Conservation (phyloP, 92 coral and sea anemone species). For the Paramuricea clavata region DNA sequence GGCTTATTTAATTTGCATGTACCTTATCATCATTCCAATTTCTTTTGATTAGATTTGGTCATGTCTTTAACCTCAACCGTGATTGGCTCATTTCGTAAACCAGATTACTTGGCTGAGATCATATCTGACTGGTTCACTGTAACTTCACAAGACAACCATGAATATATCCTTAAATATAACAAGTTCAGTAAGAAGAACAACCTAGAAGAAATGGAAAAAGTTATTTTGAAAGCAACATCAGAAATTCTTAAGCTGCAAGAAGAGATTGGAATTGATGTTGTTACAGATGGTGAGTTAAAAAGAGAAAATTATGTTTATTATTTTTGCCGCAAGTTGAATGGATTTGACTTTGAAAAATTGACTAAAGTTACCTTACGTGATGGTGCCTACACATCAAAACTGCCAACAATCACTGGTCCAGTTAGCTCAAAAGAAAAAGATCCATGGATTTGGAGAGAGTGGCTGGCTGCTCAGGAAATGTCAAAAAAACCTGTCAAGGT, state of each 20-base stretch:
- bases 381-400: conserved; percentile 67
- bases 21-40: too few relatives aligned
- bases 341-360: conserved; percentile 79
- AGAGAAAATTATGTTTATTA: conserved; percentile 81
- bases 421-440: conserved; percentile 57
- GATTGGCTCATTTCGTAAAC: conserved; percentile 84
- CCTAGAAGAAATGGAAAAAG: conserved; percentile 49
- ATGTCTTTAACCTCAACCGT: conserved; percentile 88
- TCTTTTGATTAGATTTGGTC: background rate
- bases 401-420: conserved; percentile 76
- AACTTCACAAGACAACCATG: conserved; percentile 16
- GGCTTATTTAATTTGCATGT: too few relatives aligned
- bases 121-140: conserved; percentile 82
- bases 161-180: conserved; percentile 47
- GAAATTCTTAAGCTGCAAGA: conserved; percentile 68
- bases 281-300: conserved; percentile 89
- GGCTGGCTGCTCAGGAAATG: conserved; percentile 76
- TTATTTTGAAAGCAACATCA: conserved; percentile 66
- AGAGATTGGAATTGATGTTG: conserved; percentile 77
- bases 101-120: conserved; percentile 60
- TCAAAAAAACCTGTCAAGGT: conserved; percentile 73
- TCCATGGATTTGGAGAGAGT: conserved; percentile 78
- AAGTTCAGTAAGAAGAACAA: conserved; percentile 14
- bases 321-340: conserved; percentile 82
- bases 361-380: conserved; percentile 60